A percentile compares a stretch with the other conserved stretches of the same genome.
These are phyloP conservation scores for Peromyscus attwateri DNA, from an alignment of 2,797 vertebrate genomes.

Conservation along the genomic window DNA sequence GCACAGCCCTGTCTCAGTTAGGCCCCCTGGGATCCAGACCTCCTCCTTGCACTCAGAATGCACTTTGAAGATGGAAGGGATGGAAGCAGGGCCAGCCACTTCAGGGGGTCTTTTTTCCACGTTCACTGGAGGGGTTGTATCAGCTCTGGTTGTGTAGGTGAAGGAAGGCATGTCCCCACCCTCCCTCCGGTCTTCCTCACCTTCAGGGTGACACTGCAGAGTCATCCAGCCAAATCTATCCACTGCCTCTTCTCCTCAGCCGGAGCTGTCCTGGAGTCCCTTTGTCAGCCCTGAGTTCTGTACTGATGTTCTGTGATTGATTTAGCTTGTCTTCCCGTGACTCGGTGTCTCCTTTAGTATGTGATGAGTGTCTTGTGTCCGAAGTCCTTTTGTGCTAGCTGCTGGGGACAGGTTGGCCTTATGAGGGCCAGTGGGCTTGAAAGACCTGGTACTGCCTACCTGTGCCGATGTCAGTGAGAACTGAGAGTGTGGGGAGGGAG, in stretches of 20 bases:
- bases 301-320: conserved; percentile 39
- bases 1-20: conserved; percentile 75
- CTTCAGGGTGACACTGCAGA: conserved; percentile 67
- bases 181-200: conserved; percentile 70
- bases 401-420: not conserved
- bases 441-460: not conserved
- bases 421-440: not conserved
- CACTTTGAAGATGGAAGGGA: conserved; percentile 90
- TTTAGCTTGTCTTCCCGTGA: not conserved
- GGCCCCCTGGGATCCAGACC: conserved; percentile 84
- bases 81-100: conserved; percentile 87
- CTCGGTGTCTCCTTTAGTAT: not conserved
- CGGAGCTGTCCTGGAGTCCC: conserved; percentile 37
- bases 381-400: not conserved
- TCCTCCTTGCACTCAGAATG: conserved; percentile 92
- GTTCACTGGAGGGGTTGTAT: conserved; percentile 22
- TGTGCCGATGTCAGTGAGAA: not conserved
- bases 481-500: not conserved
- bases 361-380: conserved; percentile 25
- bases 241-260: conserved; percentile 59
- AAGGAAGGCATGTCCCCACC: conserved; percentile 64
- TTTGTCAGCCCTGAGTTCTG: conserved; percentile 42
- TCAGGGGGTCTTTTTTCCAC: conserved; percentile 34
- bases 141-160: conserved; percentile 69
- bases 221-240: conserved; percentile 77